A percentile compares a stretch with the other conserved stretches of the same genome.
Evolutionary conservation across 2,113 vertebrate genomes (phyloP).

Genomic region (Thomomys bottae): DNA sequence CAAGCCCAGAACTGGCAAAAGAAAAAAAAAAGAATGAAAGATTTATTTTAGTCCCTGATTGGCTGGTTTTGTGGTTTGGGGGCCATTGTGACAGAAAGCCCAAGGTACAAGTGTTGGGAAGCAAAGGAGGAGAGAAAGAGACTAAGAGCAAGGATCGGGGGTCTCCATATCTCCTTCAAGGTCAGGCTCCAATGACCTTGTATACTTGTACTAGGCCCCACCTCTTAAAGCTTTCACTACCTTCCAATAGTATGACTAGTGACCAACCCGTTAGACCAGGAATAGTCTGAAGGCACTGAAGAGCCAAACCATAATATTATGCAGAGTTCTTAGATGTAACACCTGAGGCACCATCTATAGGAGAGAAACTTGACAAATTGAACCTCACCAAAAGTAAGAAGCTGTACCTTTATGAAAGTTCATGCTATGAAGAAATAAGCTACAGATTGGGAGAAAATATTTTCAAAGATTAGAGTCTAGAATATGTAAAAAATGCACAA

Average conservation of each 20-base stretch:
- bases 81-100: background rate
- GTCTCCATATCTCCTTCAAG: background rate
- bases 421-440: background rate
- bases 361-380: background rate
- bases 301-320: background rate
- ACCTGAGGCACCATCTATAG: background rate
- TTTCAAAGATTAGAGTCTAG: background rate
- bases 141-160: background rate
- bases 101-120: background rate
- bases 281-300: background rate
- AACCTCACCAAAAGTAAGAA: conserved; percentile 34
- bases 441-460: conserved; percentile 10
- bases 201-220: background rate
- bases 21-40: too few species aligned
- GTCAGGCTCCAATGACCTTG: background rate
- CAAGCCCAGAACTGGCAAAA: too few species aligned
- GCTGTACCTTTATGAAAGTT: background rate
- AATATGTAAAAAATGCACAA: background rate
- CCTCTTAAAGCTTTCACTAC: background rate
- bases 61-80: background rate
- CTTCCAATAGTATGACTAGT: background rate
- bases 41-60: background rate
- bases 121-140: background rate
- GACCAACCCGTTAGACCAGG: background rate
- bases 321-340: conserved; percentile 6